Base-by-base conservation (phyloP, 2,797 vertebrate genomes). In the Girardinus metallicus region DNA sequence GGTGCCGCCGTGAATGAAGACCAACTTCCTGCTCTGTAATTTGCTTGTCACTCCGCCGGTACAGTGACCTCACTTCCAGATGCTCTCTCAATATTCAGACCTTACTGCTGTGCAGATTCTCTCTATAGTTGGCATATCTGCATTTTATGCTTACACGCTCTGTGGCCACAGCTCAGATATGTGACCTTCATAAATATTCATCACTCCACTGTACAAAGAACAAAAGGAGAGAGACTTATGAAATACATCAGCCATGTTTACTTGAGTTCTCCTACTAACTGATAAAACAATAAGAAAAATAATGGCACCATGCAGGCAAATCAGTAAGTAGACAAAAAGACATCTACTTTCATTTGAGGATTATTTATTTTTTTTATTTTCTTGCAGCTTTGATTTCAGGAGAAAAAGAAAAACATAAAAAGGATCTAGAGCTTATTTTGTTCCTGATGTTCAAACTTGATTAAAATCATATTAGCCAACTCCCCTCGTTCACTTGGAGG, bases 131-230 rank as follows among this genome's bases (percentile, higher is more conserved):
- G 78, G 55, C 81, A 75, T 83, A 79, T 84, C 74, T 85, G 74
- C 66, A 80, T 80, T 87, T 91, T 85, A 88, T 79, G 78, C 76
- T 76, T 84, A 77, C 77, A 86, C 12, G 76, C 77, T 83, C 76
- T 51, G 64, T 15, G 44, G 84, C 80, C 79, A 80, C 77, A 74
- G 70, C 77, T 85, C 72, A 71, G 86, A 84, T 87, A 73, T 81
- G 73, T 81, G 88, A 88, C 86, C 87, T 89, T 90, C 68, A 92
- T 92, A 83, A 83, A 91, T 91, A 90, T 91, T 86, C 81, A 92
- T 77, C 15, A 18, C 18, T 77, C 39, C 64, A 0, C 57, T 51
- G 44, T 73, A 73, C 57, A 13, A 57, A 73, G 44, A 79, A 82
- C 70, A 74, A 74, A 76, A 41, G 57, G 64, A 72, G 51, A 83